Percentiles rank a stretch among this genome's conserved stretches.
Conservation (phyloP, 2,888 invertebrate species). For the Cheilosia impressa region DNA sequence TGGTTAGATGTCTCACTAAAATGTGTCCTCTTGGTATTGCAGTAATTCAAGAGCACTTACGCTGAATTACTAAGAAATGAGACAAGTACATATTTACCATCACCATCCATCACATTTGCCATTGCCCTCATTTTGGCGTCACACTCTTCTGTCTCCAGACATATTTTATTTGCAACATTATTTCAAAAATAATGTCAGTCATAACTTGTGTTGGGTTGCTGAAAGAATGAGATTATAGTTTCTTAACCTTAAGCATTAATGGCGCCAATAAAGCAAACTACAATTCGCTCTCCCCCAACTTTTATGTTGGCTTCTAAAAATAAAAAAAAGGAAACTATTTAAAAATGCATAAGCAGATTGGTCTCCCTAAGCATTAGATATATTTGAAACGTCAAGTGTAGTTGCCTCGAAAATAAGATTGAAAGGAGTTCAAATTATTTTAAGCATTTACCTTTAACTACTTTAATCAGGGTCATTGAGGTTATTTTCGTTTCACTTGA, state of each 20-base stretch:
- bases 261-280: slow-evolving; percentile 39
- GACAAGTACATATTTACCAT: too few relatives aligned
- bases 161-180: slow-evolving; percentile 35
- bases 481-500: slow-evolving; percentile 64
- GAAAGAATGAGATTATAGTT: slow-evolving; percentile 35
- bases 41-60: too few relatives aligned
- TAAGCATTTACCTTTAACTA: slow-evolving; percentile 7
- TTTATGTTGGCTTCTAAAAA: slow-evolving; percentile 20
- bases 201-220: slow-evolving; percentile 1
- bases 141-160: not conserved
- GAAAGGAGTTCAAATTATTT: slow-evolving; percentile 51
- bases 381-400: slow-evolving; percentile 7
- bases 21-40: too few relatives aligned
- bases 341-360: slow-evolving; percentile 23
- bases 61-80: too few relatives aligned
- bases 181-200: not conserved
- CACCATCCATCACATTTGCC: too few relatives aligned
- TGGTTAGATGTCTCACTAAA: too few relatives aligned
- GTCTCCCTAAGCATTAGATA: not conserved
- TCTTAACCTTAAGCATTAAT: slow-evolving; percentile 45
- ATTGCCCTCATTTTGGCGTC: too few relatives aligned
- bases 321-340: slow-evolving; percentile 22
- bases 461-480: slow-evolving; percentile 66
- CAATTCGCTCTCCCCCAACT: not conserved
- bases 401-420: slow-evolving; percentile 7